Base-by-base conservation (phyloP, 2,113 vertebrate genomes). In the Myotis yumanensis region DNA sequence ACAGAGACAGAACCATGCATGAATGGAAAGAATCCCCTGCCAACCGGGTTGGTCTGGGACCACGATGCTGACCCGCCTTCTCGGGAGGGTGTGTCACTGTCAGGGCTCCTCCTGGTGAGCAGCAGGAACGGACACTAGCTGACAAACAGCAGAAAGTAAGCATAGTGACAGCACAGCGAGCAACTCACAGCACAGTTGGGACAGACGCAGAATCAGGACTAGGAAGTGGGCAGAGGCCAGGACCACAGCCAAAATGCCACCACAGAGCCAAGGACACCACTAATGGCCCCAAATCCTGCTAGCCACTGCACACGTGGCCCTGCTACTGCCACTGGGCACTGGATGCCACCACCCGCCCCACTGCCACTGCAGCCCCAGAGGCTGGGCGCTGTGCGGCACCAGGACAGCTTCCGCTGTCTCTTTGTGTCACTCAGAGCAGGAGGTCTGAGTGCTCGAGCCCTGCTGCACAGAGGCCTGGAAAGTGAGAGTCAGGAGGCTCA, bases 321-420 rank as follows among this genome's bases (percentile, higher is more conserved):
- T 46, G 37, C 37, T 40, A 32, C 54, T 68, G 35, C 40, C 48
- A 11, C 79, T 28, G 43, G 81, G 37, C 69, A 5, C 35, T 14
- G 37, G 32, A 22, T 66, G 32, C 18, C 1, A 4, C 40, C 75
- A 35, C 37, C 48, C 0, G 4, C 9, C 14, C 14, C n/a, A 6
- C 14, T 20, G 43, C 52, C 40, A 2, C 35, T 11, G 0, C 0
- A 0, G 43, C 10, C 23, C 40, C 17, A 5, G 37, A 68, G 54
- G 37, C 66, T 81, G 32, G 57, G 18, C 5, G 37, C 22, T 25
- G 17, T 4, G 25, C 40, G 30, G 10, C 16, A 22, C 51, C 23
- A 30, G 11, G 54, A 22, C 17, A 2, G 35, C 37, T 62, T 43
- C 75, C 4, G 4, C 28, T 11, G 35, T 18, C 30, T 22, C 32